These are phyloP conservation scores for Syngnathus acus DNA, from an alignment of 2,797 vertebrate genomes.

Conservation along the genomic window DNA sequence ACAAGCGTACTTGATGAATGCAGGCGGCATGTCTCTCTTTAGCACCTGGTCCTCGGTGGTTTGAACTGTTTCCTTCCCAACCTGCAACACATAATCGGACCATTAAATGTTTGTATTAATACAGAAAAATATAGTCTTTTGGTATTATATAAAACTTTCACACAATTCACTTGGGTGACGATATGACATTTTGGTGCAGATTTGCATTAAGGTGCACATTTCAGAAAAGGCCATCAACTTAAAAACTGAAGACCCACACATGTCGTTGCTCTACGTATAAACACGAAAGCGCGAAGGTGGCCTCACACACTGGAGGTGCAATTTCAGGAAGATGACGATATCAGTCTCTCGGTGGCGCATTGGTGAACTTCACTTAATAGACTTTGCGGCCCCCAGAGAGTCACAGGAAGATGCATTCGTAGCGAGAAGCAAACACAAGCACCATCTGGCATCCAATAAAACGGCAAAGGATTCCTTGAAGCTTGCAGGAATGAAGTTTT, in stretches of 20 bases:
- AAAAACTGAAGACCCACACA: not conserved
- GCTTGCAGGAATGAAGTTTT: slow-evolving; percentile 28
- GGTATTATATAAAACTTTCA: not conserved
- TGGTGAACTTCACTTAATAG: slow-evolving; percentile 48
- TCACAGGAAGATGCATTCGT: slow-evolving; percentile 18
- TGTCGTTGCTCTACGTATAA: not conserved
- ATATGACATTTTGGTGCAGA: not conserved
- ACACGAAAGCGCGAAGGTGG: not conserved
- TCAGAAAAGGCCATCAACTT: too few species aligned
- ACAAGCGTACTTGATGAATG: slow-evolving; percentile 93
- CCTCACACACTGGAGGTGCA: slow-evolving; percentile 37
- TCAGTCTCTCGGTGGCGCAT: slow-evolving; percentile 42
- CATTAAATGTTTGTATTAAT: slow-evolving; percentile 21
- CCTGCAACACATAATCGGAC: slow-evolving; percentile 63
- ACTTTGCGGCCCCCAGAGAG: slow-evolving; percentile 49
- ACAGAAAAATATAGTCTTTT: slow-evolving; percentile 14
- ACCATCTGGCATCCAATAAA: slow-evolving; percentile 1
- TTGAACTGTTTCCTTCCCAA: slow-evolving; percentile 97
- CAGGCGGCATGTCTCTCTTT: slow-evolving; percentile 98
- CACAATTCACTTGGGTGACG: not conserved
- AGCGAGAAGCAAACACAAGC: slow-evolving; percentile 8
- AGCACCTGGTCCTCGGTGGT: slow-evolving; percentile 98
- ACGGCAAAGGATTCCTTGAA: not conserved
- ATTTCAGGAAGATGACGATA: slow-evolving; percentile 46
- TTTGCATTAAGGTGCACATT: not conserved